These are phyloP conservation scores for Apoda limacodes DNA, from an alignment of 2,888 invertebrate genomes.

Conservation along the genomic window DNA sequence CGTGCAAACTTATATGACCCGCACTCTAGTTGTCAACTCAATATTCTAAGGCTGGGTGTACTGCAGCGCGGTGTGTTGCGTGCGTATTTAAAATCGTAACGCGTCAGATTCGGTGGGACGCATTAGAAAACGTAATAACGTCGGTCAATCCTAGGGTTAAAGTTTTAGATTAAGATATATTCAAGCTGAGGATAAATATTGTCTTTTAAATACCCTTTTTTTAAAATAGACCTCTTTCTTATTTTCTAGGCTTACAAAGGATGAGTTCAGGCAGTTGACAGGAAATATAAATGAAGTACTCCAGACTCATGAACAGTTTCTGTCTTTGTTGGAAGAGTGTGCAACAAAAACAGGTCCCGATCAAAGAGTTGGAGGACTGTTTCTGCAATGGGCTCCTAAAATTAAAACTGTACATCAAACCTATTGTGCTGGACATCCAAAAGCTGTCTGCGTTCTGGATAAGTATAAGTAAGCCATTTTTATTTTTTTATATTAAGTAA, in stretches of 20 bases:
- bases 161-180: no score
- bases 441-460: slow-evolving; percentile 93
- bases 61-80: no score
- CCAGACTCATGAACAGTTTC: slow-evolving; percentile 84
- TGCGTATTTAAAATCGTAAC: no score
- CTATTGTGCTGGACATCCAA: slow-evolving; percentile 95
- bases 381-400: slow-evolving; percentile 85
- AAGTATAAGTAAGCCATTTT: slow-evolving; percentile 83
- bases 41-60: no score
- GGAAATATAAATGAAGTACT: slow-evolving; percentile 92
- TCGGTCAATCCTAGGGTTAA: no score
- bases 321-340: slow-evolving; percentile 83
- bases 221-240: not conserved
- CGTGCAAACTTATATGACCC: no score
- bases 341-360: slow-evolving; percentile 77
- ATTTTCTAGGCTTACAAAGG: slow-evolving; percentile 77
- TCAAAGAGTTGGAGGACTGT: slow-evolving; percentile 91
- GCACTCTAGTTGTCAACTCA: no score
- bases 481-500: slow-evolving; percentile 1
- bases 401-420: slow-evolving; percentile 86
- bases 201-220: no score
- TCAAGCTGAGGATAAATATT: no score
- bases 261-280: slow-evolving; percentile 88
- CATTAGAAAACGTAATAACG: no score
- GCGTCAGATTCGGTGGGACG: no score